Conservation (phyloP, 2,113 vertebrate species). For the Chroicocephalus ridibundus region DNA sequence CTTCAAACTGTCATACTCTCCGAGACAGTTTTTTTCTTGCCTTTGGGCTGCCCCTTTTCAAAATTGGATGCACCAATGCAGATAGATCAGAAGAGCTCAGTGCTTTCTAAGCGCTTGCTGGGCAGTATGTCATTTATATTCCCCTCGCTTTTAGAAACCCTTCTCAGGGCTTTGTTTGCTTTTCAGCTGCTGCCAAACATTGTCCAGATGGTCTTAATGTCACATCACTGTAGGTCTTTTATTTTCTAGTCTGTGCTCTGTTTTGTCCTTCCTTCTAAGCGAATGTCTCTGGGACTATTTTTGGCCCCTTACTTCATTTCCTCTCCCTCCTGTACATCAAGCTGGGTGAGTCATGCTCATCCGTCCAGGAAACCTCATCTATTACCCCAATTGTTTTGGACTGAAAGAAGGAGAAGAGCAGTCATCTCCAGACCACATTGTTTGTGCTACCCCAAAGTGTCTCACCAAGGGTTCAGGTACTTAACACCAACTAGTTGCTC, state of each 20-base stretch:
- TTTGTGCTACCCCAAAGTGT: background rate
- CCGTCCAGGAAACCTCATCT: slow-evolving; percentile 37
- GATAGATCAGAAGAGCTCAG: background rate
- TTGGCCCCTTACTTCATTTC: slow-evolving; percentile 62
- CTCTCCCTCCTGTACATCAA: slow-evolving; percentile 54
- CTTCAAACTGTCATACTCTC: slow-evolving; percentile 1
- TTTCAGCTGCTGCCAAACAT: slow-evolving; percentile 64
- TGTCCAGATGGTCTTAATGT: slow-evolving; percentile 74
- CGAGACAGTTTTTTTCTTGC: background rate
- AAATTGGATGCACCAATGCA: background rate
- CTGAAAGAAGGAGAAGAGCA: slow-evolving; percentile 22
- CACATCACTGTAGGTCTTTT: slow-evolving; percentile 68
- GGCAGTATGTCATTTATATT: slow-evolving; percentile 38
- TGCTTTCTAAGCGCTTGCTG: background rate
- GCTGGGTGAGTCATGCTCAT: slow-evolving; percentile 46
- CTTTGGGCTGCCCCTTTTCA: slow-evolving; percentile 17
- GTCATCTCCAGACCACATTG: background rate
- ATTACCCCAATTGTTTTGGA: slow-evolving; percentile 18
- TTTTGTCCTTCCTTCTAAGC: slow-evolving; percentile 57
- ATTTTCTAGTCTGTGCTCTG: slow-evolving; percentile 58
- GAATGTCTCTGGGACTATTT: slow-evolving; percentile 61
- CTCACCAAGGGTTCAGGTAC: background rate
- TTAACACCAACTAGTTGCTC: background rate
- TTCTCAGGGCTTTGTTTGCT: slow-evolving; percentile 53
- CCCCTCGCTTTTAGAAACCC: slow-evolving; percentile 36